phyloP scores from a whole-genome alignment of 2,797 vertebrate genomes.

The Spinus pinus region DNA sequence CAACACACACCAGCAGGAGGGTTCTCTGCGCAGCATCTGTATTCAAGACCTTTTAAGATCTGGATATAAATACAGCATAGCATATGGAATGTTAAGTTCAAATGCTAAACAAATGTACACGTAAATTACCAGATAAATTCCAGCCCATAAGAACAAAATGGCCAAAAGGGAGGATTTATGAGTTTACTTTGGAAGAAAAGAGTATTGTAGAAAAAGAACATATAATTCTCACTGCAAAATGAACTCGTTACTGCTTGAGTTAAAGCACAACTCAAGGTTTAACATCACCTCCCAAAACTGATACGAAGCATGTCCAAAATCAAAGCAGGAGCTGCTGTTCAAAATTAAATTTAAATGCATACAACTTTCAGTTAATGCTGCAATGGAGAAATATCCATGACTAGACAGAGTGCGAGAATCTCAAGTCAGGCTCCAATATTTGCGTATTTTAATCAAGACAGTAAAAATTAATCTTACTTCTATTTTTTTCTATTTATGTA shows the following conservation, averaged over 20 bases:
- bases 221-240: background rate
- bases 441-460: background rate
- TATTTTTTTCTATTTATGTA: background rate
- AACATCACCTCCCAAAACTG: background rate
- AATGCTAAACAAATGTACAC: constrained; percentile 14
- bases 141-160: background rate
- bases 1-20: background rate
- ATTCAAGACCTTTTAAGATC: background rate
- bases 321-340: background rate
- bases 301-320: background rate
- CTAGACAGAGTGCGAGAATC: background rate
- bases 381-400: background rate
- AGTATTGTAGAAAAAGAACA: background rate
- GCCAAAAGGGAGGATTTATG: constrained; percentile 2
- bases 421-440: background rate
- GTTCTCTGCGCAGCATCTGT: background rate
- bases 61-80: background rate
- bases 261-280: background rate
- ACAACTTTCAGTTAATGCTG: background rate
- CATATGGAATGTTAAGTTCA: background rate
- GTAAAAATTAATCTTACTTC: background rate
- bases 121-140: constrained; percentile 20
- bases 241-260: background rate
- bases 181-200: constrained; percentile 1
- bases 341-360: background rate